Evolutionary conservation across 2,888 invertebrate genomes (phyloP), one percentile per base, ranked within the genome.

Genomic region (Polyploca ridens): DNA sequence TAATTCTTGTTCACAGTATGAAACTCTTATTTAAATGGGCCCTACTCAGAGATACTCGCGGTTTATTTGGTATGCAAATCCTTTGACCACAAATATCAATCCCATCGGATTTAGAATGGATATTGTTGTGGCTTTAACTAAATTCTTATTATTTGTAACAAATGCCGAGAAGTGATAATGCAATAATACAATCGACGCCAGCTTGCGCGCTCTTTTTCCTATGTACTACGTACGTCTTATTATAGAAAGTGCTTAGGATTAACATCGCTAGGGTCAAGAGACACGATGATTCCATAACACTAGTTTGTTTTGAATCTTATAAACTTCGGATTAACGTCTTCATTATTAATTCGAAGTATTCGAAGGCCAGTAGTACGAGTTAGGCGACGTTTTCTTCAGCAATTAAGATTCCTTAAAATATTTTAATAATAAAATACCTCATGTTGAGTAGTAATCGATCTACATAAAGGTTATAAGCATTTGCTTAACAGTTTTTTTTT

Each of bases 11-110:
- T 62, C 66, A 68, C 69, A 72, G 73, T 76, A 76, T 75, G 70
- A 70, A 70, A 81, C 74, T 74, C 67, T 68, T 69, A 80, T 79
- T 77, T 72, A 78, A 74, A 77, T 79, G 71, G 14, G n/a, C n/a
- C 16, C 46, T 44, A 14, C 46, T 19, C 14, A 54, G 54, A 54
- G 10, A 54, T 65, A 38, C 63, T 58, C 27, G 71, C 68, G 69
- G 71, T 41, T 13, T 41, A 74, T 76, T 77, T 74, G 74, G 75
- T 72, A 79, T 78, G 72, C 71, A 76, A 78, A 78, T 74, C 70
- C 73, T 69, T 69, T 67, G 75, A 77, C 75, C 76, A 75, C 73
- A 76, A 71, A 70, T 66, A 70, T 69, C 74, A 73, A 75, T 77
- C 77, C 77, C 76, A 72, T 57, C 64, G 71, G 73, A 76, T 71